Evolutionary conservation across 1,140 invertebrate genomes (phyloP), one percentile per base, ranked within the genome.

Genomic region (Hirudo medicinalis): DNA sequence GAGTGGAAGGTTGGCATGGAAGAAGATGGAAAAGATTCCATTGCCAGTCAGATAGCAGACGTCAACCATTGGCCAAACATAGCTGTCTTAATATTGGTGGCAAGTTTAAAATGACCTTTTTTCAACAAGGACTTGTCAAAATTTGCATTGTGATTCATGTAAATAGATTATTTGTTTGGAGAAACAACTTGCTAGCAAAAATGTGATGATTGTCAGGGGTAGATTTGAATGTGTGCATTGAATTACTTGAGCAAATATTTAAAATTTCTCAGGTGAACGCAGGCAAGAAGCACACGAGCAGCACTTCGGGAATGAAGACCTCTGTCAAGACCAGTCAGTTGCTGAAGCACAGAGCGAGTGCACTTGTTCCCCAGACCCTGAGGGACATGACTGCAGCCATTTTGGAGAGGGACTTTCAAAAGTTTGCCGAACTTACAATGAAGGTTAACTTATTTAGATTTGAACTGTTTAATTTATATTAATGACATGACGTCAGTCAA

Each of bases 391-490:
- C 85, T 73, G 76, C 86, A 77, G 91, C 94, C 13, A 95, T 99
- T 69, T 70, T 84, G 43, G 76, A 86, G 0, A 89, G 85, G 78
- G 85, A 99, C 84, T 99, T 98, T 82, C 75, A 86, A 54, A 86
- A 80, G 68, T 96, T 99, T 86, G 94, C 91, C 40, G 87, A 91
- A 80, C 85, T 97, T 13, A 97, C 94, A 22, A 99, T 99, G 90
- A 88, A 88, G 78, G 82, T 82, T 36, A 36, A 3, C 6, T 36
- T 36, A 36, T 36, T 36, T 36, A 36, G 32, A 36, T 36, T 8
- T 49, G 11, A 49, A 49, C 43, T 17, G 3, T 8, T 49, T 11
- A 8, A 49, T 49, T 49, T 36, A n/a, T n/a, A n/a, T n/a, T n/a
- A n/a, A n/a, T n/a, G n/a, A n/a, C n/a, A n/a, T n/a, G n/a, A n/a